Conservation (phyloP, 2,888 invertebrate species). For the Peribatodes rhomboidaria region DNA sequence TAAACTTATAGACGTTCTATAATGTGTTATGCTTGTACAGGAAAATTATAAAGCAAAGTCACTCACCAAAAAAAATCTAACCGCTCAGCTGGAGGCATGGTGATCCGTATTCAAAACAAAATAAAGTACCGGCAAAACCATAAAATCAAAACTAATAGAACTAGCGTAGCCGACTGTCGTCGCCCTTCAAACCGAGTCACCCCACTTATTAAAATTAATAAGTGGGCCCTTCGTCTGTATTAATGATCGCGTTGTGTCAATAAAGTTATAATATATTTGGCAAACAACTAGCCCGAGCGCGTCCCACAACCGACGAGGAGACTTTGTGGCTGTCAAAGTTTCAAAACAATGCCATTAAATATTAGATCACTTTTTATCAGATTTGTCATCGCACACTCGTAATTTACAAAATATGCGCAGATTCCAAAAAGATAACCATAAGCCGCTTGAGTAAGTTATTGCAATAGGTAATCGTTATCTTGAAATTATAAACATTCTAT, state of each 20-base stretch:
- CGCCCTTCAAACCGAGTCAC: slow-evolving; percentile 74
- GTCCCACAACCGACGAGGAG: slow-evolving; percentile 48
- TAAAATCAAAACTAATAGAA: slow-evolving; percentile 84
- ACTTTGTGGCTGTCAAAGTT: slow-evolving; percentile 47
- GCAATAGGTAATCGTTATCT: background rate
- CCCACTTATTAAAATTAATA: slow-evolving; percentile 86
- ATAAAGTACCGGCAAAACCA: slow-evolving; percentile 59
- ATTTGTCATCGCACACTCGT: background rate
- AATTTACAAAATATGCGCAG: slow-evolving; percentile 1
- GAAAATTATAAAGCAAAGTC: background rate
- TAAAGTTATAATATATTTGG: slow-evolving; percentile 82
- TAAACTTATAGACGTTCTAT: background rate
- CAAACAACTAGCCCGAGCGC: slow-evolving; percentile 75
- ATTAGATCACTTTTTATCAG: slow-evolving; percentile 14
- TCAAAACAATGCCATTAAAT: slow-evolving; percentile 26
- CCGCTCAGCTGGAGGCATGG: slow-evolving; percentile 12
- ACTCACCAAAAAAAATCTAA: slow-evolving; percentile 15
- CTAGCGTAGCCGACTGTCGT: slow-evolving; percentile 70
- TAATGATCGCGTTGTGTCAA: slow-evolving; percentile 85
- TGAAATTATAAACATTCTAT: background rate
- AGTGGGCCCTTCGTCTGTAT: slow-evolving; percentile 82
- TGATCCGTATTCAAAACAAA: slow-evolving; percentile 31
- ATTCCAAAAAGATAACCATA: slow-evolving; percentile 3
- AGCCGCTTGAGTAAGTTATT: background rate
- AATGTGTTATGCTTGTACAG: background rate